Base-by-base conservation (phyloP, 1,140 invertebrate species). In the Stegodyphus mimosarum region DNA sequence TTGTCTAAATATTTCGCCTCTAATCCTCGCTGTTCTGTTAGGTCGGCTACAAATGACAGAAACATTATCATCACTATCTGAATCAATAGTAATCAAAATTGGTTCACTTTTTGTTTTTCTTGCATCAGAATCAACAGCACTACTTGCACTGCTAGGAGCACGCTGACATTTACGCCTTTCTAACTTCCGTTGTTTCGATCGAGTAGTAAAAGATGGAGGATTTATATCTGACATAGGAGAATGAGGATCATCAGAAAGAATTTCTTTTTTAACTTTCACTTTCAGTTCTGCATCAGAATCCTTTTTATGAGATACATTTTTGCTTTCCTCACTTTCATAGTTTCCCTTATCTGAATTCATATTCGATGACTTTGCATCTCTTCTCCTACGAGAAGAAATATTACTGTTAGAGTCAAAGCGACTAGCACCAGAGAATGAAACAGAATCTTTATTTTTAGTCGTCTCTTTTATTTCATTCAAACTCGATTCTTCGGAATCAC, bases 81-180 rank as follows among this genome's bases (percentile, higher is more conserved):
- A 84, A 70, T 84, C 81, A 17, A 84, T 7, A 15, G 81, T 76
- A 49, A 84, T 84, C 13, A 84, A 69, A 55, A 84, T 76, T 10
- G 81, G 81, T 52, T 84, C 81, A 69, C 81, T 84, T 75, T 69
- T 55, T n/a, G 81, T 52, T 69, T 84, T 76, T 76, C 71, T 53
- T 6, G 7, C 49, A 66, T 83, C 80, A 55, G 72, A 84, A 48
- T 84, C 72, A n/a, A 76, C 15, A n/a, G 72, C 33, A 53, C 71
- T 74, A 55, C 67, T 71, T 5, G 33, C 66, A 69, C 81, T 76
- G 49, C 13, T 17, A 33, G 69, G 10, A 6, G 51, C 60, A 6
- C 33, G 17, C 51, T 33, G 51, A 69, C 7, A 18, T 66, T 64
- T 71, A 50, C 70, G 53, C 6, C 55, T 18, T 5, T 73, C 69